Base-by-base conservation (phyloP, 2,888 invertebrate genomes). In the Oscheius sp. region DNA sequence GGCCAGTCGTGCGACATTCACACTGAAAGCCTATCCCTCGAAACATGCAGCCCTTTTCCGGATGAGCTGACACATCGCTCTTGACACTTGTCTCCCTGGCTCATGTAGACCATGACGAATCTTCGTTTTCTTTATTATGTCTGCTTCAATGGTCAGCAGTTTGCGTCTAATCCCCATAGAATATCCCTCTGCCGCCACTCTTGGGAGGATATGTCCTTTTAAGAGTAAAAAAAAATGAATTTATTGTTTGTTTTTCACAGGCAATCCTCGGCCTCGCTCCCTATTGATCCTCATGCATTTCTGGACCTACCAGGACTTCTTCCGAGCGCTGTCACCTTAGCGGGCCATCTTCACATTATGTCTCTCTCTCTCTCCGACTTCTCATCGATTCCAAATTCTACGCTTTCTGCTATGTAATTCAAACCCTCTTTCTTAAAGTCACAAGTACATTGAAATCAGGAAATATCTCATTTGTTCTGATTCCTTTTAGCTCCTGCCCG, bases 261-360 rank as follows among this genome's bases (percentile, higher is more conserved):
- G 35, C 35, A 35, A 35, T 35, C 35, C 35, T 49, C 49, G n/a
- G 6, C n/a, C 49, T 58, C 35, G 58, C n/a, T 35, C 35, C 58
- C 12, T 58, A 16, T 58, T 25, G 58, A 23, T 58, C 58, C 29
- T 29, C 58, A 13, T 21, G 49, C n/a, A 5, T 21, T 49, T 49
- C 49, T 21, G 21, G 58, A 61, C 41, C 43, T 61, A 18, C 61
- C 43, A 61, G 25, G 21, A 55, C 35, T 35, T 35, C 35, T 35
- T 35, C 35, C 35, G 35, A 35, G 35, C 12, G 61, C n/a, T 21
- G 61, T 18, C 43, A 61, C 61, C 61, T 61, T 61, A 18, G 59
- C 35, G 59, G 61, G 43, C 61, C 41, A 43, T 61, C 61, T 61
- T 61, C 61, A 61, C 61, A 61, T 61, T 61, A 61, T 41, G 61